Evolutionary conservation across 2,888 invertebrate species (phyloP).

Genomic region (Xanthorhoe designata): DNA sequence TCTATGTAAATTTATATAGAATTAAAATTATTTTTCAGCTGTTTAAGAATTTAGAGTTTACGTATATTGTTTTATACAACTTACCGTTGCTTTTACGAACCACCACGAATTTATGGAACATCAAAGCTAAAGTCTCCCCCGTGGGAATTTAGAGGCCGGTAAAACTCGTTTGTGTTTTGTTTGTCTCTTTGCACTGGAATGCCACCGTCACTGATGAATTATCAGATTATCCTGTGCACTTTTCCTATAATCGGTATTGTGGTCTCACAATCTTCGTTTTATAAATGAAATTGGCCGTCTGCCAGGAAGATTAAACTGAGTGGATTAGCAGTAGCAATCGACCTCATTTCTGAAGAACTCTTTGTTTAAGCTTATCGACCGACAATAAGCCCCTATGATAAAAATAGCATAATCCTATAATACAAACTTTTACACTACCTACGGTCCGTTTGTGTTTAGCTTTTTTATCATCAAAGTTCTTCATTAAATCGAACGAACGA

Average conservation of each 20-base stretch:
- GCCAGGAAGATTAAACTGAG: slow-evolving; percentile 32
- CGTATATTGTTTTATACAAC: slow-evolving; percentile 9
- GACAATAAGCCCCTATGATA: slow-evolving; percentile 6
- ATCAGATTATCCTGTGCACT: slow-evolving; percentile 68
- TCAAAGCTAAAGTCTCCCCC: slow-evolving; percentile 60
- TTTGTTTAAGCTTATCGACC: slow-evolving; percentile 27
- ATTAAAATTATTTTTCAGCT: neutral
- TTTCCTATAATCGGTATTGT: slow-evolving; percentile 49
- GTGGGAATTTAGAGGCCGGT: slow-evolving; percentile 69
- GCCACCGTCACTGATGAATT: slow-evolving; percentile 58
- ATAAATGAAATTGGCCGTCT: slow-evolving; percentile 35
- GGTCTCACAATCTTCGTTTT: slow-evolving; percentile 38
- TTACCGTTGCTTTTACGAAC: slow-evolving; percentile 22
- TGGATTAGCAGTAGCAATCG: slow-evolving; percentile 34
- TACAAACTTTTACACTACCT: neutral
- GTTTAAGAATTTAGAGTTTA: neutral
- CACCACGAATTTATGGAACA: slow-evolving; percentile 34
- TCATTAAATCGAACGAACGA: slow-evolving; percentile 51
- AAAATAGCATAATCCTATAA: slow-evolving; percentile 8
- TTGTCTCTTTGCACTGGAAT: slow-evolving; percentile 56
- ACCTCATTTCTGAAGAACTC: slow-evolving; percentile 29
- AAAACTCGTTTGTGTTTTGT: slow-evolving; percentile 67
- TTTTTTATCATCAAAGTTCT: slow-evolving; percentile 48
- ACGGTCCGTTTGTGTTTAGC: neutral
- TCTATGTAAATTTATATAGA: no score